Conservation (phyloP, 2,888 invertebrate genomes). For the Polydrusus cervinus region DNA sequence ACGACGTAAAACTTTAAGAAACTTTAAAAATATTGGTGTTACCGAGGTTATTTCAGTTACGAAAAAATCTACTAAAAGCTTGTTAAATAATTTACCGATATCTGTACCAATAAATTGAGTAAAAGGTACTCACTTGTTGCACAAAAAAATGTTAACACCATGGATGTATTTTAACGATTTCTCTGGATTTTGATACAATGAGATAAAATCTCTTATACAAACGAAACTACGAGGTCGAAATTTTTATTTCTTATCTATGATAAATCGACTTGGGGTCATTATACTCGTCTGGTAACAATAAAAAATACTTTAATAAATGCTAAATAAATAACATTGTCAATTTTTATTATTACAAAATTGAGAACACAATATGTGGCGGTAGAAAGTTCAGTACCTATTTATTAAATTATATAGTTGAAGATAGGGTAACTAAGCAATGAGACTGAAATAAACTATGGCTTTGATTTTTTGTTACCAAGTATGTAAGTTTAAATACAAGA, state of each 20-base stretch:
- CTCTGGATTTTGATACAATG: neutral
- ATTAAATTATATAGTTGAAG: too few relatives aligned
- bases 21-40: neutral
- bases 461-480: too few relatives aligned
- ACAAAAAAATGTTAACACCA: neutral
- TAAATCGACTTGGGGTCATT: neutral
- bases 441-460: too few relatives aligned
- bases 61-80: neutral
- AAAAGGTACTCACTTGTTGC: neutral
- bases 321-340: neutral
- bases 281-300: slow-evolving; percentile 1
- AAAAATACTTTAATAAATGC: neutral
- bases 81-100: neutral
- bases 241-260: slow-evolving; percentile 1
- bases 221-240: neutral
- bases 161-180: neutral
- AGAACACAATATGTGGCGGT: too few relatives aligned
- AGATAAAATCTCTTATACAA: slow-evolving; percentile 6
- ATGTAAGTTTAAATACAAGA: too few relatives aligned
- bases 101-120: neutral
- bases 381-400: too few relatives aligned
- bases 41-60: neutral
- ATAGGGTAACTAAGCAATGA: too few relatives aligned
- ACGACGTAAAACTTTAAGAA: neutral
- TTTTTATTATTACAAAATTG: too few relatives aligned